phyloP scores from a whole-genome alignment of 2,113 vertebrate genomes.

The Pelobates fuscus region DNA sequence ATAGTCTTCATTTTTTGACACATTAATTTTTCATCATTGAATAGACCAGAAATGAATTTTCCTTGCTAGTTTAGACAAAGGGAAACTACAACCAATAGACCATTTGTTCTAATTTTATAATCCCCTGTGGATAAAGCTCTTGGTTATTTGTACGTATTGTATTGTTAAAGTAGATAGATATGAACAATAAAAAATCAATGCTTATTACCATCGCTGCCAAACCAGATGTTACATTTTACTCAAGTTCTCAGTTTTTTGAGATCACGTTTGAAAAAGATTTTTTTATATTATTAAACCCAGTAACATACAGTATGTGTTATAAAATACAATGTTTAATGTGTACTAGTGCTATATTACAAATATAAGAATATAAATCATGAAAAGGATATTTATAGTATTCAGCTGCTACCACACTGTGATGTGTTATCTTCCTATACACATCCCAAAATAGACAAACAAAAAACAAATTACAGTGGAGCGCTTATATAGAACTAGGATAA shows the following conservation, averaged over 20 bases:
- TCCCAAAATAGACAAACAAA: no score
- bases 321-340: no score
- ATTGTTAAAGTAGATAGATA: constrained; percentile 24
- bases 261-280: neutral
- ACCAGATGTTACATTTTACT: constrained; percentile 6
- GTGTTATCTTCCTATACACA: no score
- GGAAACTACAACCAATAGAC: constrained; percentile 32
- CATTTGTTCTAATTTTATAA: constrained; percentile 31
- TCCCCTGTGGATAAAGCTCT: constrained; percentile 26
- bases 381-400: no score
- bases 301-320: no score
- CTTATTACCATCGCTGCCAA: constrained; percentile 9
- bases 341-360: no score
- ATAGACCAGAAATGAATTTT: constrained; percentile 22
- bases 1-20: constrained; percentile 22
- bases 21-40: constrained; percentile 37
- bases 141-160: constrained; percentile 31
- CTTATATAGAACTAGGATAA: no score
- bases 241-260: neutral
- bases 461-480: no score
- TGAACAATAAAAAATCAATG: constrained; percentile 38
- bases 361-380: no score
- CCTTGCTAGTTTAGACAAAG: constrained; percentile 29
- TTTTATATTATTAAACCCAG: neutral
- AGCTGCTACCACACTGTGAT: no score